These are phyloP conservation scores for Heloderma charlesbogerti DNA, from an alignment of 2,113 vertebrate species.

Conservation along the genomic window DNA sequence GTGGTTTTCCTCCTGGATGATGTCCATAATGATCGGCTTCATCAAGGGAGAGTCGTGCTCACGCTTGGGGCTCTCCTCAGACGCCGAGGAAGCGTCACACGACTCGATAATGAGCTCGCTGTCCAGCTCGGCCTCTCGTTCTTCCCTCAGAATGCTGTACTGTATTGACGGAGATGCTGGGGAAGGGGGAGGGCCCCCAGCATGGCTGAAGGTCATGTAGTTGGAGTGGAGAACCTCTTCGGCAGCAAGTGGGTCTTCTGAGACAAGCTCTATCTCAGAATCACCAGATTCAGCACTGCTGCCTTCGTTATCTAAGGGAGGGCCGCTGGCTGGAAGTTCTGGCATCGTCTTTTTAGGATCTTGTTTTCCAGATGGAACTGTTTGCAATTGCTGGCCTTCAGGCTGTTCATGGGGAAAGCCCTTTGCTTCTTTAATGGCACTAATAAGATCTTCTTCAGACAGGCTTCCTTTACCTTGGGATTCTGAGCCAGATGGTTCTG, in stretches of 20 bases:
- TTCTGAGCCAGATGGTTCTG: constrained; percentile 81
- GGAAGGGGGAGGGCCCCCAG: constrained; percentile 84
- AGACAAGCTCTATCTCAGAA: constrained; percentile 95
- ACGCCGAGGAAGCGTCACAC: constrained; percentile 87
- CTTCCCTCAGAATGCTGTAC: constrained; percentile 96
- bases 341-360: constrained; percentile 58
- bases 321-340: constrained; percentile 41
- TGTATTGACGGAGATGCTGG: constrained; percentile 84
- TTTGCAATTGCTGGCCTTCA: constrained; percentile 52
- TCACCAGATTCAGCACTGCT: constrained; percentile 95
- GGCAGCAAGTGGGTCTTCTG: constrained; percentile 85
- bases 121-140: constrained; percentile 96
- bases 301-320: constrained; percentile 81
- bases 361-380: constrained; percentile 18
- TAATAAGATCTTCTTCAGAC: constrained; percentile 80
- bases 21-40: constrained; percentile 79
- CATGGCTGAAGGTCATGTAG: constrained; percentile 86
- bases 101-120: constrained; percentile 97
- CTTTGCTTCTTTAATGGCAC: constrained; percentile 79
- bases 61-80: constrained; percentile 95
- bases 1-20: constrained; percentile 76
- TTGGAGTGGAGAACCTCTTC: constrained; percentile 81
- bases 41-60: constrained; percentile 88
- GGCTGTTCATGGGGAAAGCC: constrained; percentile 72
- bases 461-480: constrained; percentile 80